These are phyloP conservation scores for Harpagoxenus sublaevis DNA, from an alignment of 2,888 invertebrate genomes.

Conservation along the genomic window DNA sequence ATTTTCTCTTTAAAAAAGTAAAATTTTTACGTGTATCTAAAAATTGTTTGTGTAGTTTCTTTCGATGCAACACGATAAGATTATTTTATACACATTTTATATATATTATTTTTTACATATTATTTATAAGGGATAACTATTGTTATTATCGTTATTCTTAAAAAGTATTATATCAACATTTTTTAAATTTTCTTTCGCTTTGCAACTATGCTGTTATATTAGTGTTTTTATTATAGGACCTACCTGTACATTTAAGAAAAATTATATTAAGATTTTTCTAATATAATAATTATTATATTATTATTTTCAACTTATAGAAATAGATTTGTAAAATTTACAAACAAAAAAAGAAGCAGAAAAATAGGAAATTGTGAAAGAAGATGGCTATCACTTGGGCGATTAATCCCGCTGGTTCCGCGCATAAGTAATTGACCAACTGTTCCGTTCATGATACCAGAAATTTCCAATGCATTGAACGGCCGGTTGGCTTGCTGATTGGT, in stretches of 20 bases:
- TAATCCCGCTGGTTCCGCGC: not conserved
- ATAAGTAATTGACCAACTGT: conserved; percentile 38
- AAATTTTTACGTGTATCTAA: not conserved
- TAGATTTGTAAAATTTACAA: not conserved
- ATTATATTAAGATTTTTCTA: not conserved
- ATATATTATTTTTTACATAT: too few relatives aligned
- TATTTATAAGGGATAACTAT: not conserved
- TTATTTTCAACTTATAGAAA: not conserved
- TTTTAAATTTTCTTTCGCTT: not conserved
- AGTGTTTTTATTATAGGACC: not conserved
- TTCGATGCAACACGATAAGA: not conserved
- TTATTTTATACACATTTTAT: not conserved
- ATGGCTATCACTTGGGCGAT: not conserved
- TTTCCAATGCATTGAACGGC: conserved; percentile 28
- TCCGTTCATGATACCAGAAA: conserved; percentile 18
- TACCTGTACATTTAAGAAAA: not conserved
- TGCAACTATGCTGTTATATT: not conserved
- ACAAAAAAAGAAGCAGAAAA: not conserved
- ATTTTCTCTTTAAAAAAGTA: not conserved
- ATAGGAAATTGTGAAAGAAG: not conserved
- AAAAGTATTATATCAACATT: not conserved
- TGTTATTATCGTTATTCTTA: not conserved
- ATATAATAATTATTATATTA: not conserved
- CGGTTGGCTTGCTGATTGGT: conserved; percentile 9
- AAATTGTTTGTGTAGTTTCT: not conserved